These are phyloP conservation scores for Sebastes iracundus DNA, from an alignment of 2,797 vertebrate species.

Conservation along the genomic window DNA sequence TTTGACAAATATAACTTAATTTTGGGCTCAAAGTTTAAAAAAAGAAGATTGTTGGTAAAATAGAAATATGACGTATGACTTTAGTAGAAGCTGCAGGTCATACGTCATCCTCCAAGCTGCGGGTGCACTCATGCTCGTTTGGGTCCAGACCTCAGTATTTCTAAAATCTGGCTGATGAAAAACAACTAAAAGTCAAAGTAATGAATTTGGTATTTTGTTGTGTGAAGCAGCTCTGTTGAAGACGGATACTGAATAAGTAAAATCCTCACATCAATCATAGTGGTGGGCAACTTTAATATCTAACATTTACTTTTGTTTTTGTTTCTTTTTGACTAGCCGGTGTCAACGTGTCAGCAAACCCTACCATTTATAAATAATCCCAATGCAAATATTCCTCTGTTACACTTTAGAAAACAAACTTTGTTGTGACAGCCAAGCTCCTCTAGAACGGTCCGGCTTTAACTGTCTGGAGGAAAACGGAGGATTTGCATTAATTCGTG, in stretches of 20 bases:
- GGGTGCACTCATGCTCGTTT: too few species aligned
- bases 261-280: not conserved
- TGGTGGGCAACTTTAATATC: not conserved
- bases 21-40: too few species aligned
- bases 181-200: not conserved
- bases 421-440: conserved; percentile 40
- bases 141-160: not conserved
- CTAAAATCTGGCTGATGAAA: not conserved
- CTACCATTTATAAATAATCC: conserved; percentile 42
- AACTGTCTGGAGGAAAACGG: conserved; percentile 28
- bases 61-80: too few species aligned
- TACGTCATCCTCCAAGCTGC: too few species aligned
- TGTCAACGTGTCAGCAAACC: conserved; percentile 1
- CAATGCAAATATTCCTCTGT: conserved; percentile 20
- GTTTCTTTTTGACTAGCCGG: not conserved
- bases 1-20: too few species aligned
- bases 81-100: too few species aligned
- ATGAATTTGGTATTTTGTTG: not conserved
- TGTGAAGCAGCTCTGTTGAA: not conserved
- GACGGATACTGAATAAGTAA: not conserved
- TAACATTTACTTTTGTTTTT: not conserved
- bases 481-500: conserved; percentile 56
- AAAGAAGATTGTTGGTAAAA: too few species aligned
- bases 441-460: not conserved
- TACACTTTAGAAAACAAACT: conserved; percentile 9